These are phyloP conservation scores for Emydocephalus ijimae DNA, from an alignment of 2,113 vertebrate species.

Conservation along the genomic window DNA sequence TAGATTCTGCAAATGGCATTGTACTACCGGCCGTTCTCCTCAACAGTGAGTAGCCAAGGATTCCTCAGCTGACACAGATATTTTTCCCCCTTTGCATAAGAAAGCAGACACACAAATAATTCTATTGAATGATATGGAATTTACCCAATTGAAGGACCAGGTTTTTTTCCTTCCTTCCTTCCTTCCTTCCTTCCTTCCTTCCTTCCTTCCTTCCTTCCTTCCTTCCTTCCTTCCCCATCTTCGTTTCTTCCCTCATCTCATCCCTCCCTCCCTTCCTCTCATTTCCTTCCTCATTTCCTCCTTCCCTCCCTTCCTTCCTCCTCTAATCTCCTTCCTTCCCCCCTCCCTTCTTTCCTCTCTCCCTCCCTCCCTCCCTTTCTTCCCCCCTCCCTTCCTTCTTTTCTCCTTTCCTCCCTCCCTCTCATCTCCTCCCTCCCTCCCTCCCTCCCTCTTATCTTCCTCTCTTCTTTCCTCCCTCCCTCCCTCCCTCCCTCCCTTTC, in stretches of 20 bases:
- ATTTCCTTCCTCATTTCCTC: neutral
- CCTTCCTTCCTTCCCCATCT: no score
- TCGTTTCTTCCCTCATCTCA: no score
- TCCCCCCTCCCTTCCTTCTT: neutral
- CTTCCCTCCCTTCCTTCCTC: neutral
- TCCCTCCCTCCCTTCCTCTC: no score
- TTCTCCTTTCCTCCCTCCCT: rapidly evolving
- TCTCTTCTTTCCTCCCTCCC: no score
- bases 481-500: no score
- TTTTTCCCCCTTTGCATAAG: neutral
- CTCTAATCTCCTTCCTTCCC: no score
- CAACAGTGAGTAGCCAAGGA: constrained; percentile 37
- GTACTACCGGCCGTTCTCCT: constrained; percentile 55
- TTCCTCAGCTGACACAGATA: neutral
- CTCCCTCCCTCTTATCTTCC: neutral
- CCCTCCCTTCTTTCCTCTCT: rapidly evolving
- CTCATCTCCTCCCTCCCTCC: rapidly evolving
- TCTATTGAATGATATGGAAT: neutral
- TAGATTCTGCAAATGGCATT: neutral
- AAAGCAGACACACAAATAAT: neutral
- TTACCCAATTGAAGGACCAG: neutral
- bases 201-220: no score
- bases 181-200: no score
- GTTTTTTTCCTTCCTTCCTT: neutral
- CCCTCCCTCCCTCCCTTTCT: rapidly evolving